phyloP scores from a whole-genome alignment of 2,888 invertebrate species.

The Agrochola litura region DNA sequence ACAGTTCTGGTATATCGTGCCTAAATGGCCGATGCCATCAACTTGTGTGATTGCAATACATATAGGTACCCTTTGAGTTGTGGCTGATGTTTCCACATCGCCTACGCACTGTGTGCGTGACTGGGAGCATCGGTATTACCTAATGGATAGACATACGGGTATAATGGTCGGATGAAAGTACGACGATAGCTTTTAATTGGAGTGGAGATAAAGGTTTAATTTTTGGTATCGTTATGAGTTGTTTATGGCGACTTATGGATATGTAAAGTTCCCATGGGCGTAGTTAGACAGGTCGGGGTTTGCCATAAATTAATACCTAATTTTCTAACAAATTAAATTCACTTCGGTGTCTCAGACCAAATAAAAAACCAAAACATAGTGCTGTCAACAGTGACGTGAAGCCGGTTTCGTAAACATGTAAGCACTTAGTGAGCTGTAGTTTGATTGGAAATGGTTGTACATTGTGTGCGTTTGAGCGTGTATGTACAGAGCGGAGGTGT shows the following conservation, averaged over 20 bases:
- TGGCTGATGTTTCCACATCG: neutral
- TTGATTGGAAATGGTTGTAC: too few species aligned
- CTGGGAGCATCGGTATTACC: constrained; percentile 28
- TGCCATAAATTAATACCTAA: too few species aligned
- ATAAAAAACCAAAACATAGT: too few species aligned
- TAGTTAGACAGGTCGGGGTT: neutral
- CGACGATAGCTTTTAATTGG: constrained; percentile 41
- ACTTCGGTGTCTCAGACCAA: too few species aligned
- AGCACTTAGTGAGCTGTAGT: too few species aligned
- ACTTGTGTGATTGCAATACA: constrained; percentile 15
- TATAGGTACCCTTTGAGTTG: constrained; percentile 3
- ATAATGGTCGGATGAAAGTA: constrained; percentile 19
- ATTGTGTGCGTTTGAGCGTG: too few species aligned
- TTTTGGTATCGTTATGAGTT: constrained; percentile 34
- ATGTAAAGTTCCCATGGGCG: neutral
- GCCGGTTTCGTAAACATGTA: too few species aligned
- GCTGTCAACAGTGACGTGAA: too few species aligned
- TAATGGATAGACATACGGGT: constrained; percentile 19
- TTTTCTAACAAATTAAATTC: neutral
- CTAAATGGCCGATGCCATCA: constrained; percentile 21
- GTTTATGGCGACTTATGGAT: constrained; percentile 15
- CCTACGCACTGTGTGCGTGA: constrained; percentile 8
- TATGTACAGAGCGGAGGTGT: too few species aligned
- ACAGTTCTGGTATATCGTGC: neutral
- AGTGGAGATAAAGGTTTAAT: constrained; percentile 39